These are phyloP conservation scores for Chydorus sphaericus DNA, from an alignment of 2,888 invertebrate genomes.

Conservation along the genomic window DNA sequence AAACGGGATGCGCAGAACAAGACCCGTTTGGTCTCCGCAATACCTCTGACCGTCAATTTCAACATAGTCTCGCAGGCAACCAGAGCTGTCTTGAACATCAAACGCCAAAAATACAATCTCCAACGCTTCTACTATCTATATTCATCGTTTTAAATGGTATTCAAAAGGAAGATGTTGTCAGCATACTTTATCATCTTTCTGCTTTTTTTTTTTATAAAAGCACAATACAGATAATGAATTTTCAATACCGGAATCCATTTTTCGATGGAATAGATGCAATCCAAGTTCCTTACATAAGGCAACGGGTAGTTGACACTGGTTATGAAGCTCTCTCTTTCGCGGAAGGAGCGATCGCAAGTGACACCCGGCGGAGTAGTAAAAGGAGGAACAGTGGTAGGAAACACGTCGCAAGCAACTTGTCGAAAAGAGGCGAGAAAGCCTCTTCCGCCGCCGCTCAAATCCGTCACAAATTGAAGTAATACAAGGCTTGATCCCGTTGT, in stretches of 20 bases:
- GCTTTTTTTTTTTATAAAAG: neutral
- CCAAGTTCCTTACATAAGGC: constrained; percentile 11
- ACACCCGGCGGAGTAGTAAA: constrained; percentile 12
- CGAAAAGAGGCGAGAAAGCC: constrained; percentile 8
- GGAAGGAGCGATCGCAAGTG: constrained; percentile 12
- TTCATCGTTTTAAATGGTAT: neutral
- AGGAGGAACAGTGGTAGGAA: constrained; percentile 5
- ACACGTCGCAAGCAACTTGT: neutral
- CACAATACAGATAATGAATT: no score
- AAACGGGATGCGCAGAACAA: constrained; percentile 10
- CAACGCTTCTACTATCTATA: constrained; percentile 6
- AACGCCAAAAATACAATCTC: constrained; percentile 12
- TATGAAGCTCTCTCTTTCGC: constrained; percentile 8
- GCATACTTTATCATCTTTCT: no score
- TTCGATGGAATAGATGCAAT: constrained; percentile 12
- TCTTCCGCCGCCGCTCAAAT: neutral
- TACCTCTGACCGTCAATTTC: constrained; percentile 9
- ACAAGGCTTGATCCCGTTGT: neutral
- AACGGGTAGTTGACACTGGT: constrained; percentile 15
- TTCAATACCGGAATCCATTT: constrained; percentile 12
- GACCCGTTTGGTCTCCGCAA: constrained; percentile 14
- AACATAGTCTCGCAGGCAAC: constrained; percentile 11
- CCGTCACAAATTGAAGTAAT: constrained; percentile 6
- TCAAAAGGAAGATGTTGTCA: no score
- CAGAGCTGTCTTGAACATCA: constrained; percentile 5